Percentiles rank a stretch among this genome's conserved stretches.
phyloP scores from a whole-genome alignment of 2,888 invertebrate species.

The Leuctra nigra region DNA sequence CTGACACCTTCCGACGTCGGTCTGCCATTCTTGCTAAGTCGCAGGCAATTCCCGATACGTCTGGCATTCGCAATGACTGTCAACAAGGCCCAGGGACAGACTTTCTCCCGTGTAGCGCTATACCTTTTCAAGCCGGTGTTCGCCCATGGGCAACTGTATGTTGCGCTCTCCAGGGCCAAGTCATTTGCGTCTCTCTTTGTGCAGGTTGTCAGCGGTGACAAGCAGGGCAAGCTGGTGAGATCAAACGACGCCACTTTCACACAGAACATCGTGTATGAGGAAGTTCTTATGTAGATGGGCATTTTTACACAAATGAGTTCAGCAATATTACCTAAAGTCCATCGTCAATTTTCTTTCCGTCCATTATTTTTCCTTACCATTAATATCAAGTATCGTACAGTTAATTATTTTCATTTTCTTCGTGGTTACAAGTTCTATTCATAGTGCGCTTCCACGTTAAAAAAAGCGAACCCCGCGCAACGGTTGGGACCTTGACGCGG shows the following conservation, averaged over 20 bases:
- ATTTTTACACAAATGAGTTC: too few species aligned
- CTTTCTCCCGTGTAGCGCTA: slow-evolving; percentile 3
- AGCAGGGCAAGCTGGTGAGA: not conserved
- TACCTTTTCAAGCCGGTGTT: slow-evolving; percentile 3
- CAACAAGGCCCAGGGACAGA: slow-evolving; percentile 24
- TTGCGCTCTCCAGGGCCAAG: not conserved
- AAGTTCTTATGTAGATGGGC: too few species aligned
- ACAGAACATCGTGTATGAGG: not conserved
- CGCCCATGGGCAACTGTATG: slow-evolving; percentile 1
- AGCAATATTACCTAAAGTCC: too few species aligned
- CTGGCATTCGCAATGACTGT: slow-evolving; percentile 20
- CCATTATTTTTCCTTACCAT: too few species aligned
- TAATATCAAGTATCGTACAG: too few species aligned
- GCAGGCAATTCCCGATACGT: slow-evolving; percentile 28
- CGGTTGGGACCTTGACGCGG: too few species aligned
- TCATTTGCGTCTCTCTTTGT: not conserved
- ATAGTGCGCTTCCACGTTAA: too few species aligned
- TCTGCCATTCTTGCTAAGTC: slow-evolving; percentile 19
- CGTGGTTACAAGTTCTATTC: too few species aligned
- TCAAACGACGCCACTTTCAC: not conserved
- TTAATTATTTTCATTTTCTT: too few species aligned
- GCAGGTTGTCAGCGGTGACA: not conserved
- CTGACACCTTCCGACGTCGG: slow-evolving; percentile 5
- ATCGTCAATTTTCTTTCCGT: too few species aligned
- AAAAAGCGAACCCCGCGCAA: too few species aligned